Evolutionary conservation across 2,888 invertebrate species (phyloP).

Genomic region (Bembecia ichneumoniformis): DNA sequence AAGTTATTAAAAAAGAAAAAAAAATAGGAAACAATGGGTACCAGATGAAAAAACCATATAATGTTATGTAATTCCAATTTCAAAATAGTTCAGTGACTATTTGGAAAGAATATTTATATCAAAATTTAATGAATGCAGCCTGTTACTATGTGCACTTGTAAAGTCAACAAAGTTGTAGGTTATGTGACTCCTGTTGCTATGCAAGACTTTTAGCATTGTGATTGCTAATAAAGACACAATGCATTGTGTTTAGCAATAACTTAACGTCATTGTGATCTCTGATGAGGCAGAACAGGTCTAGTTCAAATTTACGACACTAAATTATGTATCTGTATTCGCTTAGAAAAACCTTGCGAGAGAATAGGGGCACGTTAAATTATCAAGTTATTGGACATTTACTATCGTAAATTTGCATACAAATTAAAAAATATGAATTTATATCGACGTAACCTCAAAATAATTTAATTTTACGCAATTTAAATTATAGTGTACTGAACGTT

Average conservation of each 20-base stretch:
- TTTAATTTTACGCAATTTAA: background rate
- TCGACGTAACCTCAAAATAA: slow-evolving; percentile 24
- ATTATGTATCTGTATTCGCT: background rate
- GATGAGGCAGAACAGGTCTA: background rate
- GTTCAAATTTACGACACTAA: background rate
- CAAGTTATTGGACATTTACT: slow-evolving; percentile 19
- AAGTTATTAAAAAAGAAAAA: too few relatives aligned
- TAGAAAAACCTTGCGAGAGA: background rate
- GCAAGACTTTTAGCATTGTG: slow-evolving; percentile 34
- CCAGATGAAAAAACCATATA: too few relatives aligned
- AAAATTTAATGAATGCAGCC: slow-evolving; percentile 6
- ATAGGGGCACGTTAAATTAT: slow-evolving; percentile 21
- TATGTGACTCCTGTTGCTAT: slow-evolving; percentile 54
- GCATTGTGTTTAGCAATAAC: background rate
- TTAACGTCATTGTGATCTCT: background rate
- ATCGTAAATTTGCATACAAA: slow-evolving; percentile 20
- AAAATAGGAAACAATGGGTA: too few relatives aligned
- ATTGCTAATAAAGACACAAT: slow-evolving; percentile 15
- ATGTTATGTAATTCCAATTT: too few relatives aligned
- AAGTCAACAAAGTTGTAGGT: slow-evolving; percentile 42
- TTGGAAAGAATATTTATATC: too few relatives aligned
- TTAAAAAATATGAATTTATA: slow-evolving; percentile 17
- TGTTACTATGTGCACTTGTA: slow-evolving; percentile 6
- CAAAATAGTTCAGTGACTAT: too few relatives aligned
- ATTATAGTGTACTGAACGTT: slow-evolving; percentile 16